These are phyloP conservation scores for Macaria notata DNA, from an alignment of 2,888 invertebrate species.

Conservation along the genomic window DNA sequence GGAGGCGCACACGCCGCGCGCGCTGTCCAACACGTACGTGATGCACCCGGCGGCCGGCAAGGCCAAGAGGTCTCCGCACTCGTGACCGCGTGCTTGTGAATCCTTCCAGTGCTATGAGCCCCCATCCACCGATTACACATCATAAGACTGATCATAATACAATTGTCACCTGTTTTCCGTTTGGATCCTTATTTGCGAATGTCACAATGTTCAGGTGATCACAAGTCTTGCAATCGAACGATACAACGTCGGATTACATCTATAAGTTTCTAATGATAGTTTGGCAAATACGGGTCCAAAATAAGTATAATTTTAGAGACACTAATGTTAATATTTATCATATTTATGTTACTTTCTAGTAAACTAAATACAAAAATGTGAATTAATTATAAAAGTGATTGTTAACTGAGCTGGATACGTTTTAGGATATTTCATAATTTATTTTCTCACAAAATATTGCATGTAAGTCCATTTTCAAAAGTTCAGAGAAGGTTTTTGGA, in stretches of 20 bases:
- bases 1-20: slow-evolving; percentile 79
- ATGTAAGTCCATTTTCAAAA: slow-evolving; percentile 2
- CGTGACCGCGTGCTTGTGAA: slow-evolving; percentile 58
- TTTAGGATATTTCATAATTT: slow-evolving; percentile 15
- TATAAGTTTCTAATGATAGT: slow-evolving; percentile 21
- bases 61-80: slow-evolving; percentile 60
- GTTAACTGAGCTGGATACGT: slow-evolving; percentile 15
- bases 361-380: slow-evolving; percentile 8
- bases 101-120: slow-evolving; percentile 78
- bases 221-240: slow-evolving; percentile 6
- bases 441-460: slow-evolving; percentile 5
- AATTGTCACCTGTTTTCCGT: slow-evolving; percentile 30
- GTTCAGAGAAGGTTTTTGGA: not conserved
- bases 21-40: slow-evolving; percentile 88
- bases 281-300: slow-evolving; percentile 28
- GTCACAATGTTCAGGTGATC: slow-evolving; percentile 18
- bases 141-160: slow-evolving; percentile 60
- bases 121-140: slow-evolving; percentile 62
- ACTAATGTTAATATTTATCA: slow-evolving; percentile 22
- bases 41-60: slow-evolving; percentile 74
- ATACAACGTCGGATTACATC: slow-evolving; percentile 14
- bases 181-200: slow-evolving; percentile 27
- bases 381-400: not conserved
- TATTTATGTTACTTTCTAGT: slow-evolving; percentile 20
- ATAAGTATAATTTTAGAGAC: slow-evolving; percentile 21